Evolutionary conservation across 2,113 vertebrate species (phyloP).

Genomic region (Lagopus muta): DNA sequence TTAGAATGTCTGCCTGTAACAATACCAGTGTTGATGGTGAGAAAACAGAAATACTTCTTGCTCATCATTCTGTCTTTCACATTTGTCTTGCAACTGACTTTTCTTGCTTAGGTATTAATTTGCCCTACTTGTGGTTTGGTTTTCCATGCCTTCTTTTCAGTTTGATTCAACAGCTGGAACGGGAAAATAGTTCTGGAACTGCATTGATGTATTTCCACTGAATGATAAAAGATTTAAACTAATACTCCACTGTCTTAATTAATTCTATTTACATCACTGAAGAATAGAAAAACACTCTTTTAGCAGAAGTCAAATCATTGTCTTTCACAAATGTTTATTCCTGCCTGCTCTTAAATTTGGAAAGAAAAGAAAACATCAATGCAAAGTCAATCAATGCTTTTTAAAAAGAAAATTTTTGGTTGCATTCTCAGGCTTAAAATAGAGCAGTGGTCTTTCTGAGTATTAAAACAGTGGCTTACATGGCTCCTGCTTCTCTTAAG

Average conservation of each 20-base stretch:
- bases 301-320: background rate
- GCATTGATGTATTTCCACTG: background rate
- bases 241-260: slow-evolving; percentile 8
- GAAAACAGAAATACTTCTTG: slow-evolving; percentile 6
- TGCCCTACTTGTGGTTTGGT: background rate
- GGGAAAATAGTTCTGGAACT: background rate
- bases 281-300: slow-evolving; percentile 51
- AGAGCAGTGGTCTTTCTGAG: background rate
- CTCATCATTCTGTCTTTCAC: background rate
- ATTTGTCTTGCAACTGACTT: slow-evolving; percentile 8
- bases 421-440: background rate
- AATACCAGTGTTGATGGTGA: background rate
- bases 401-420: background rate
- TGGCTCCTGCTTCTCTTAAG: background rate
- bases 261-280: slow-evolving; percentile 51
- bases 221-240: slow-evolving; percentile 47
- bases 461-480: background rate
- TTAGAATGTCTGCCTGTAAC: slow-evolving; percentile 20
- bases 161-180: slow-evolving; percentile 13
- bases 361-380: background rate
- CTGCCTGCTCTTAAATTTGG: background rate
- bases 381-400: background rate
- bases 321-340: background rate
- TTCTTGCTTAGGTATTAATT: slow-evolving; percentile 24
- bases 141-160: slow-evolving; percentile 12